Evolutionary conservation across 2,888 invertebrate genomes (phyloP), one percentile per base, ranked within the genome.

Genomic region (Caenorhabditis doughertyi): DNA sequence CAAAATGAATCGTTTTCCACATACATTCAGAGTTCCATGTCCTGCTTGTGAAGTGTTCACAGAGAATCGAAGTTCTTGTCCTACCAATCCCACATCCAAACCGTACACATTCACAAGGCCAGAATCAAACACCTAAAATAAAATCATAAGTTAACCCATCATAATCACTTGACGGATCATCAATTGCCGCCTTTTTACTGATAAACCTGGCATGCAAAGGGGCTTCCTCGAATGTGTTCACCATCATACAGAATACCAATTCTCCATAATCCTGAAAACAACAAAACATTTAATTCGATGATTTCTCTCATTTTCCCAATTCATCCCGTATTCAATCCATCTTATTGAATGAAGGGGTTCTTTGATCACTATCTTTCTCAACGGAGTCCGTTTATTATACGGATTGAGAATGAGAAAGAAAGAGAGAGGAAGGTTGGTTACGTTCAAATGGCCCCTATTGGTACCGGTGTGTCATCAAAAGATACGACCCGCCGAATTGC

Each of bases 191-290:
- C 39, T 23, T 5, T 39, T 29, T 25, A 42, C 35, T 44, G 64
- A 73, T 64, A 64, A 55, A 86, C 86, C 89, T 96, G 95, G 92
- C 98, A 97, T 0, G 96, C 96, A 92, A 97, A 98, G 1, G 99
- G 99, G 21, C 97, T 97, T 74, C 98, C 98, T 94, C 95, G 93
- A 89, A 99, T 97, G 92, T 98, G 97, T 90, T 96, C 95, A 39
- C 96, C 96, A 92, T 97, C 97, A 92, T 98, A 98, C 39, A 96
- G 95, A 85, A 98, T 97, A 85, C 96, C 96, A 74, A 99, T 97
- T 89, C 96, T 95, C 98, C 98, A 98, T 91, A 96, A 96, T 76
- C 94, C 94, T 93, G 88, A 32, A 84, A 86, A 81, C 53, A 62
- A 35, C 53, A 62, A 35, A 56, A 73, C 42, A 73, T 35, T 42